Conservation (phyloP, 2,797 vertebrate genomes). For the Poecilia gillii region DNA sequence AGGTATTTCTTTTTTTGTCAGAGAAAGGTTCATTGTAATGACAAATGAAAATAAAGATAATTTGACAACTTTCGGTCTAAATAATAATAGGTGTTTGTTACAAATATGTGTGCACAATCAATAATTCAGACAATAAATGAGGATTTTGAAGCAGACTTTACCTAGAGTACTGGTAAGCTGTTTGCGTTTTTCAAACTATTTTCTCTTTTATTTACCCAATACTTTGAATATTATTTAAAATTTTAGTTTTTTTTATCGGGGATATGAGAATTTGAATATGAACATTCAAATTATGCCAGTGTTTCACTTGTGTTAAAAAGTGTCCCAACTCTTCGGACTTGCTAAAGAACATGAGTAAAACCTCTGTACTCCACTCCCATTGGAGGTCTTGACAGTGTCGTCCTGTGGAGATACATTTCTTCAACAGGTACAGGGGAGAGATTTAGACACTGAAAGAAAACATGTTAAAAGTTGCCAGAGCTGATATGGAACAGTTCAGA, state of each 20-base stretch:
- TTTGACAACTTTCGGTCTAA: neutral
- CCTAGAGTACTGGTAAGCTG: neutral
- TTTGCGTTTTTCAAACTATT: neutral
- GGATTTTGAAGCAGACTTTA: neutral
- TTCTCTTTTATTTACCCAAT: neutral
- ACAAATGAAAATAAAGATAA: neutral
- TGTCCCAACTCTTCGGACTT: neutral
- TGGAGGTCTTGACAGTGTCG: neutral
- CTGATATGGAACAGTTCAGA: neutral
- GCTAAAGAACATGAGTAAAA: neutral
- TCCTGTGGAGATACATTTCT: neutral
- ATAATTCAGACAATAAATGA: neutral
- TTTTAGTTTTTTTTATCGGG: neutral
- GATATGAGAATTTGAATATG: neutral
- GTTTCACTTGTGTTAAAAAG: neutral
- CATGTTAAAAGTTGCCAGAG: neutral
- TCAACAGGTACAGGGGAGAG: neutral
- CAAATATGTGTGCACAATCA: neutral
- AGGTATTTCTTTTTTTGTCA: neutral
- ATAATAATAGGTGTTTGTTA: neutral
- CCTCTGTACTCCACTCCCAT: neutral
- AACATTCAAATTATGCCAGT: neutral
- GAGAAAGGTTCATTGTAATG: neutral
- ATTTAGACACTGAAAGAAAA: neutral
- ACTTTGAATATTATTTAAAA: neutral